phyloP scores from a whole-genome alignment of 2,888 invertebrate genomes.

The Atrina japonica region DNA sequence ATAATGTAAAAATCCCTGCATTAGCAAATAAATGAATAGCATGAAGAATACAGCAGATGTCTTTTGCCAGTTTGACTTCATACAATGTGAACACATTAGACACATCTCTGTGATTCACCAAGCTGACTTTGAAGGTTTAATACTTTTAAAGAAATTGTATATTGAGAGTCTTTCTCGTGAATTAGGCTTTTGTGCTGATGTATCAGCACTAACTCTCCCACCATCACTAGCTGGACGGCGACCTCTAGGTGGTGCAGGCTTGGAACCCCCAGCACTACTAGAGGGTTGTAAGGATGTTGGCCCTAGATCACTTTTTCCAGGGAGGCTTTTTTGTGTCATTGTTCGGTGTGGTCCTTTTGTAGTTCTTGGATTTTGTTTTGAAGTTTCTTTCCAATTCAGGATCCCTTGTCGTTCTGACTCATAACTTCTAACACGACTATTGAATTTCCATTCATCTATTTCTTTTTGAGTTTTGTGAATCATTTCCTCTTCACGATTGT shows the following conservation, averaged over 20 bases:
- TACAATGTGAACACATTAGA: no score
- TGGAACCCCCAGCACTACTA: conserved; percentile 28
- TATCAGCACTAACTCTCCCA: conserved; percentile 47
- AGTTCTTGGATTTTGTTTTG: conserved; percentile 31
- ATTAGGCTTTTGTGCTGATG: conserved; percentile 34
- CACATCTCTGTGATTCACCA: conserved; percentile 43
- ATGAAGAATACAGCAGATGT: no score
- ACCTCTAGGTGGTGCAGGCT: conserved; percentile 33
- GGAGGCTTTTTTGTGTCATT: conserved; percentile 36
- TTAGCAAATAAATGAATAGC: no score
- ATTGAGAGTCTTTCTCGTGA: conserved; percentile 50
- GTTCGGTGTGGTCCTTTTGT: conserved; percentile 36
- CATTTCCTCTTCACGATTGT: conserved; percentile 65
- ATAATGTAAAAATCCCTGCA: no score
- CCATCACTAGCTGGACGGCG: conserved; percentile 63
- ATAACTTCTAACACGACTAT: conserved; percentile 55
- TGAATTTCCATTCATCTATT: conserved; percentile 61
- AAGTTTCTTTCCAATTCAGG: conserved; percentile 48
- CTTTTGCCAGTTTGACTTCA: no score
- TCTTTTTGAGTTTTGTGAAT: conserved; percentile 61
- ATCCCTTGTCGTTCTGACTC: conserved; percentile 57
- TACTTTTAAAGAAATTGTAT: conserved; percentile 57
- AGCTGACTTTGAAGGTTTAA: conserved; percentile 61
- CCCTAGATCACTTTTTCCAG: conserved; percentile 35
- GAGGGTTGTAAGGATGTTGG: conserved; percentile 13